Evolutionary conservation across 1,140 invertebrate genomes (phyloP), one percentile per base, ranked within the genome.

Genomic region (Portunus trituberculatus): DNA sequence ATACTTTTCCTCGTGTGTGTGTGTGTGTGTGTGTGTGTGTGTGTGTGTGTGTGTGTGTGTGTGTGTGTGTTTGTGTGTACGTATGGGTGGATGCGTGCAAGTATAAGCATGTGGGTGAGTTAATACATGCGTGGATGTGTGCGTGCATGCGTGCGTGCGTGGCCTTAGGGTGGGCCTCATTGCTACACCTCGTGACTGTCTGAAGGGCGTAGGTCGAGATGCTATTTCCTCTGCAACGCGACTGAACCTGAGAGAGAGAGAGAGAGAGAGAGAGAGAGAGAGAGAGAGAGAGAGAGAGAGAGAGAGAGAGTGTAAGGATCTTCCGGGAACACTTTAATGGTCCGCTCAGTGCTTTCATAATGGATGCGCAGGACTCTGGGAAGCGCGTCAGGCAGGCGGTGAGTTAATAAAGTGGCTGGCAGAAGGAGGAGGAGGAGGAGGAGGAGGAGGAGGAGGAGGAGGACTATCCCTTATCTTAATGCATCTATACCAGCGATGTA

Each of bases 21-120:
- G 83, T 82, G 83, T 84, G 83, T 84, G 83, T 84, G 83, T 20
- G 83, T 84, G 83, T 82, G 83, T 84, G 83, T 84, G 83, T 84
- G 83, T 84, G n/a, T 86, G 83, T 86, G 83, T 86, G 83, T 86
- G 83, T 86, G n/a, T 86, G 83, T 86, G 83, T 86, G 83, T 86
- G n/a, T 86, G 83, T 86, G 83, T 86, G 83, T 86, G 83, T 86
- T 2, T 86, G 83, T 86, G 83, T 86, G 20, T 76, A 20, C 20
- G 67, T 25, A 25, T 76, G 67, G 16, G 20, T 76, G 67, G 6
- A 20, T 76, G 67, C 12, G 14, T 52, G 48, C 6, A n/a, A 52
- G 48, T 14, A 52, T 6, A 7, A 52, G 14, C 6, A 52, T 14
- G 14, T 7, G 48, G 14, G 48, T 6, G 48, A 52, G 14, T 14